Base-by-base conservation (phyloP, 2,113 vertebrate genomes). In the Orthonyx spaldingii region DNA sequence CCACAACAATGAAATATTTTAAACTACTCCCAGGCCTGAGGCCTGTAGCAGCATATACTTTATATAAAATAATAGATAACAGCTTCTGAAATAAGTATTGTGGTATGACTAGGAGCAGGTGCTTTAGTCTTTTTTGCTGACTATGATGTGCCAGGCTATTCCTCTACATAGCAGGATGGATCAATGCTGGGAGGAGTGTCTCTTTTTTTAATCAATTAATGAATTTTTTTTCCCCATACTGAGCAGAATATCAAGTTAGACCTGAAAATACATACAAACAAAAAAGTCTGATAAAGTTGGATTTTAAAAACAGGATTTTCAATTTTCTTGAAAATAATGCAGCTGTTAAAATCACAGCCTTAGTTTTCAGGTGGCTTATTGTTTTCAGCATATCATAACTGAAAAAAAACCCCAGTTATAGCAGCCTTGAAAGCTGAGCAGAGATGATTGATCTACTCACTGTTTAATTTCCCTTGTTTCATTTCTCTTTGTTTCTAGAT, bases 251-350 rank as follows among this genome's bases (percentile, higher is more conserved):
- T 17, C 21, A 76, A 70, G 35, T 57, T 91, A 76, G 33, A 41
- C 32, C 21, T 80, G 64, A 87, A 78, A 50, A 75, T 8, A 55
- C 1, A 37, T 6, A 59, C 6, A 65, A 5, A 61, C 7, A 72
- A 39, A 82, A 55, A 17, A 71, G 5, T 10, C 5, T 4, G 44
- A 53, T 37, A 64, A 89, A 56, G 55, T 37, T 75, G 74, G 18
- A 46, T 49, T 93, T 85, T 49, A 55, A 35, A 75, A 66, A 35
- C 0, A 46, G 35, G 46, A 56, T 47, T 90, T 79, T 84, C 57
- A n/a, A 21, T 87, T 79, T 79, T 74, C 75, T 83, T 80, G 26
- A 93, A 89, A 93, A 90, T 56, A 94, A 84, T 30, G 17, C 19
- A 70, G 68, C 32, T 61, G 24, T 61, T 82, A 57, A 90, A 95